Base-by-base conservation (phyloP, 2,888 invertebrate species). In the Lithophane socia region DNA sequence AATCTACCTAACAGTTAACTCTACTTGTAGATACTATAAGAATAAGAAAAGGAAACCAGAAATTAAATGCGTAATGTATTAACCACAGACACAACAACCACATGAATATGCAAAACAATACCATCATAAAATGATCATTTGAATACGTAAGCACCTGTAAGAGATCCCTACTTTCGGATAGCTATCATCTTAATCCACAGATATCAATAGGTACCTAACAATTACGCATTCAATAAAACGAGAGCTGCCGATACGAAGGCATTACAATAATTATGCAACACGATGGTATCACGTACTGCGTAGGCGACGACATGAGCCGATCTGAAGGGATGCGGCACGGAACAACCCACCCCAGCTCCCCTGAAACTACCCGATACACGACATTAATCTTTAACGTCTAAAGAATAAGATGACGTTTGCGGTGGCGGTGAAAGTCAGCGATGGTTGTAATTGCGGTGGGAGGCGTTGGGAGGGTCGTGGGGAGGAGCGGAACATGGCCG, bases 391-490 rank as follows among this genome's bases (percentile, higher is more conserved):
- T 95, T 96, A 96, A 94, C 91, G 76, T 88, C 86, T 86, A 85
- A 86, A 88, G 81, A 84, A 90, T 95, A 96, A 94, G 94, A 94
- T 92, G 92, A 92, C 92, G 90, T 94, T 94, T 94, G 91, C 91
- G 90, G 91, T 90, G 93, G 87, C 90, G 91, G 91, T 83, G 90
- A 91, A 90, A 90, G 90, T 90, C 90, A 90, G 91, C 91, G 92
- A 91, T 92, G 92, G 91, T 89, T 92, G 92, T 95, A 94, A 94
- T 94, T 94, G 94, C 92, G 93, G 94, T 92, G 94, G 95, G 93
- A 92, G 96, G 96, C 95, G 96, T 92, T 95, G 95, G 96, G 96
- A 94, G 96, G 95, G 92, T 87, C 94, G 90, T 92, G 91, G 95
- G 96, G 96, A 94, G 96, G 96, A 92, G 95, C 95, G 92, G 94